A percentile compares a stretch with the other conserved stretches of the same genome.
phyloP scores from a whole-genome alignment of 2,113 vertebrate species.

The Glareola pratincola region DNA sequence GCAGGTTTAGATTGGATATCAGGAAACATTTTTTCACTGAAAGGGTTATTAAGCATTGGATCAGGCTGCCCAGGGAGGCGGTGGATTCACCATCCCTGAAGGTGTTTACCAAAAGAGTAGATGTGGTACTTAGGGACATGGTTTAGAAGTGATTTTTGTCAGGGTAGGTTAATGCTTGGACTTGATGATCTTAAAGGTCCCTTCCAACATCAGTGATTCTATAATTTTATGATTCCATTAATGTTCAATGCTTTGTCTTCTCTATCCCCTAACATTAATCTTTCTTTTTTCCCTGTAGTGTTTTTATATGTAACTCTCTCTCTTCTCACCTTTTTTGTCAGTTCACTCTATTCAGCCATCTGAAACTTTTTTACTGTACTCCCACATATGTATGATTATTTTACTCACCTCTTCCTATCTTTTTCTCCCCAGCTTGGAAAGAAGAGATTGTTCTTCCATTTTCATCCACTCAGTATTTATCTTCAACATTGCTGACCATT shows the following conservation, averaged over 20 bases:
- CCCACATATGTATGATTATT: background rate
- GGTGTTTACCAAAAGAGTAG: too few relatives aligned
- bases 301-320: background rate
- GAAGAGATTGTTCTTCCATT: background rate
- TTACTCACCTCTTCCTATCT: background rate
- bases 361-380: background rate
- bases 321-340: background rate
- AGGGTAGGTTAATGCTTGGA: too few relatives aligned
- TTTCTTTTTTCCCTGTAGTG: background rate
- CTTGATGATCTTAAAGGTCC: too few relatives aligned
- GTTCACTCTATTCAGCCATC: background rate
- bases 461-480: background rate
- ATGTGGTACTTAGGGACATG: too few relatives aligned
- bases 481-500: background rate
- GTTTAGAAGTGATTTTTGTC: too few relatives aligned
- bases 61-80: too few relatives aligned
- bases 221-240: too few relatives aligned
- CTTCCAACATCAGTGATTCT: too few relatives aligned
- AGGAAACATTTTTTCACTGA: too few relatives aligned
- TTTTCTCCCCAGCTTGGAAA: background rate
- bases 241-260: background rate
- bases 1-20: too few relatives aligned
- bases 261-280: background rate
- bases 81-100: too few relatives aligned
- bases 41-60: too few relatives aligned